Conservation (phyloP, 2,888 invertebrate genomes). For the Lasiommata megera region DNA sequence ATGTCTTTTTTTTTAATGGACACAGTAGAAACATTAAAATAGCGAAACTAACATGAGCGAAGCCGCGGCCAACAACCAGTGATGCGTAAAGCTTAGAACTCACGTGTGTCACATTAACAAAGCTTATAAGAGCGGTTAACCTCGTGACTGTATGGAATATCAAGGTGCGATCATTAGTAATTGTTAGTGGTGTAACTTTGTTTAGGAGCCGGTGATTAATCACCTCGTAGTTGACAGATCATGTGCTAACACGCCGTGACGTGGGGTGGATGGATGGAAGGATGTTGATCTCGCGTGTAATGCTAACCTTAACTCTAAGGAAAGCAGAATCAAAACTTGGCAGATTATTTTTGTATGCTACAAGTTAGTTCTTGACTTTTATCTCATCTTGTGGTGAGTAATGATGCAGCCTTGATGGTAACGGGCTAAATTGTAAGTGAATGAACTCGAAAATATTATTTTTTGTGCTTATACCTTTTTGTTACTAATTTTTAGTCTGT, state of each 20-base stretch:
- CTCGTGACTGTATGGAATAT: conserved; percentile 11
- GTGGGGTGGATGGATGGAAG: conserved; percentile 2
- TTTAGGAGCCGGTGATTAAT: conserved; percentile 46
- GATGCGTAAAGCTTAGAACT: not conserved
- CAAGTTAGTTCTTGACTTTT: too few species aligned
- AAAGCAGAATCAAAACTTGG: too few species aligned
- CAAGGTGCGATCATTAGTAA: conserved; percentile 52
- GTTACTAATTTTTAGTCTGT: too few species aligned
- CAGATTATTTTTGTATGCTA: too few species aligned
- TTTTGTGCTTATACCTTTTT: too few species aligned
- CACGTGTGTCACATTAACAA: conserved; percentile 7
- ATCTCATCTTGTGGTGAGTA: too few species aligned
- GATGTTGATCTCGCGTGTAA: not conserved
- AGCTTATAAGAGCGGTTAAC: conserved; percentile 13
- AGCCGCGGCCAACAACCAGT: not conserved
- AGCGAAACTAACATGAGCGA: not conserved
- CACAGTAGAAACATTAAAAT: too few species aligned
- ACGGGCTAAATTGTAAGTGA: too few species aligned
- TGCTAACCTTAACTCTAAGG: not conserved
- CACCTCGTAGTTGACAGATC: conserved; percentile 35
- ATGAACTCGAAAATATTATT: too few species aligned
- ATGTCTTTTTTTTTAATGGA: too few species aligned
- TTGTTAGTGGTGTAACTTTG: conserved; percentile 48
- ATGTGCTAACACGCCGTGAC: conserved; percentile 20
- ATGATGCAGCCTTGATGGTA: too few species aligned